A percentile compares a stretch with the other conserved stretches of the same genome.
phyloP scores from a whole-genome alignment of 2,113 vertebrate species.

The Epinephelus fuscoguttatus region DNA sequence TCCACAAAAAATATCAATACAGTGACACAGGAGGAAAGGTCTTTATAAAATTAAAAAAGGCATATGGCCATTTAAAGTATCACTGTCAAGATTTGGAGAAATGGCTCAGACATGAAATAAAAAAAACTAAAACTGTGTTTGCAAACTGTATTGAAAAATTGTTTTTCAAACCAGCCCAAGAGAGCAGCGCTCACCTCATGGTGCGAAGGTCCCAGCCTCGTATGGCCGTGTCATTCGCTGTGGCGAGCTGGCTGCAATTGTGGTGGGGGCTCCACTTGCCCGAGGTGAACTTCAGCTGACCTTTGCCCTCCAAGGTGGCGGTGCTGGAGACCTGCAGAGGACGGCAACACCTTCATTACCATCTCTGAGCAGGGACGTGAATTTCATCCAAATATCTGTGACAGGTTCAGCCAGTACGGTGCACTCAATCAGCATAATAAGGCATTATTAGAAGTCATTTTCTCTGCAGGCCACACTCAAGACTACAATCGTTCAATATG shows the following conservation, averaged over 20 bases:
- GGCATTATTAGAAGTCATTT: slow-evolving; percentile 46
- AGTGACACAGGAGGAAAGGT: slow-evolving; percentile 17
- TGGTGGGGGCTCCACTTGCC: slow-evolving; percentile 98
- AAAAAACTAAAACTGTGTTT: not conserved
- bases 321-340: slow-evolving; percentile 90
- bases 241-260: slow-evolving; percentile 96
- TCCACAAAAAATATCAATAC: slow-evolving; percentile 3
- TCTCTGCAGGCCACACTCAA: slow-evolving; percentile 49
- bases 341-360: slow-evolving; percentile 21
- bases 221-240: slow-evolving; percentile 93
- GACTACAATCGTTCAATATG: slow-evolving; percentile 15
- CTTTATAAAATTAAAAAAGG: not conserved
- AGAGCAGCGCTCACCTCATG: slow-evolving; percentile 88
- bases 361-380: slow-evolving; percentile 7
- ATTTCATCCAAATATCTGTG: slow-evolving; percentile 33
- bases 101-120: not conserved
- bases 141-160: not conserved
- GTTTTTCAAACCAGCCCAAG: not conserved
- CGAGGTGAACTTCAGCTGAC: slow-evolving; percentile 95
- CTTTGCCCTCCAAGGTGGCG: slow-evolving; percentile 93
- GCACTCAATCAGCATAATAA: slow-evolving; percentile 55
- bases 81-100: not conserved
- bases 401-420: not conserved
- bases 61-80: not conserved
- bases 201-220: slow-evolving; percentile 96